Evolutionary conservation across 2,888 invertebrate species (phyloP), one percentile per base, ranked within the genome.

Genomic region (Drosophila meridiana): DNA sequence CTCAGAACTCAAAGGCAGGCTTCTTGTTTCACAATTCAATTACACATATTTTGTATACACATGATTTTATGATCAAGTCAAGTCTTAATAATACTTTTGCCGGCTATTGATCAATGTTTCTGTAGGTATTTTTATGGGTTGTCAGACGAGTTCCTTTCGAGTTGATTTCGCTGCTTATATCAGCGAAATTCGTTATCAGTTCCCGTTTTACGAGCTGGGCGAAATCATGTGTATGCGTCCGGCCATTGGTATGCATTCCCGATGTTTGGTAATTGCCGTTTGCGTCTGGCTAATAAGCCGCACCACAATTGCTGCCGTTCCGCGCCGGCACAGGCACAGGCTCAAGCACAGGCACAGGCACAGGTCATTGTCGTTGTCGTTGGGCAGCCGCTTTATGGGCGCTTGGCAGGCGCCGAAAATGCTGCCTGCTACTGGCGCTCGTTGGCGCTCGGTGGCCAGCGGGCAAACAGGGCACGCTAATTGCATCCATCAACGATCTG

Each of bases 401-500:
- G 45, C 64, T 50, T 42, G 72, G 63, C 48, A 47, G 53, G 34
- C 58, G 45, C 55, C 62, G 14, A 58, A 75, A 75, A 75, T 58
- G 52, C 32, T 57, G 45, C 42, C 28, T 26, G 59, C 73, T 59
- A 38, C 47, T 72, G 73, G 36, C 47, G 36, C 73, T 58, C 47
- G 34, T 34, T 38, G 70, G 36, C 47, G 36, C 73, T 58, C 47
- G 34, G 30, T 38, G 70, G 56, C 38, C 76, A 76, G 60, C 76
- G 60, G 64, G 76, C 70, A 69, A 69, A 57, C 50, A 64, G 63
- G 63, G 56, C 52, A 76, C 42, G 70, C 70, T 74, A 76, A 74
- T 74, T 74, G 74, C 76, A 69, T 74, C 60, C 74, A 74, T 74
- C 74, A 74, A 57, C 74, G 42, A 74, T 64, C 70, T 74, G 70